Percentiles rank a stretch among this genome's conserved stretches.
These are phyloP conservation scores for Brevipalpus yothersi DNA, from an alignment of 1,140 invertebrate genomes.

Conservation along the genomic window DNA sequence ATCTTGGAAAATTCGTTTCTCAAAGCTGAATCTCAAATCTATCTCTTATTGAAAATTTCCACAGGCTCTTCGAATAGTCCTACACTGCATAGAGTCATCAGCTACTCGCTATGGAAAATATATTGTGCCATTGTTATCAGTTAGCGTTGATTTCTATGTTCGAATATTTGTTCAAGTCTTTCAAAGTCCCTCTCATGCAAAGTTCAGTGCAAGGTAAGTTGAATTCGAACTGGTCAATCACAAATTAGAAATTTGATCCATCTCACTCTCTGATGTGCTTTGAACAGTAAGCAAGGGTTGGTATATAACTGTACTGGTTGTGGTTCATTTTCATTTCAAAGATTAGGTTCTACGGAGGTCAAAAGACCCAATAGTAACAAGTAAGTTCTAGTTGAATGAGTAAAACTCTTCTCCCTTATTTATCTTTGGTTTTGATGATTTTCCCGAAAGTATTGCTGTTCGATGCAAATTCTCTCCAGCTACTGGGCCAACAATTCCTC, in stretches of 20 bases:
- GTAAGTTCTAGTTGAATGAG: neutral
- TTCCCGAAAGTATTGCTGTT: neutral
- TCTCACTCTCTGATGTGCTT: conserved; percentile 5
- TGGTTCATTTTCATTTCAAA: conserved; percentile 45
- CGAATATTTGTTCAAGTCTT: conserved; percentile 71
- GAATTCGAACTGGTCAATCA: neutral
- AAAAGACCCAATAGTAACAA: conserved; percentile 25
- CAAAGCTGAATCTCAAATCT: conserved; percentile 15
- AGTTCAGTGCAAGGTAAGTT: conserved; percentile 43
- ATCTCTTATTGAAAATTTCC: neutral
- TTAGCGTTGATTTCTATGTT: conserved; percentile 93
- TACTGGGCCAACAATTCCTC: conserved; percentile 33
- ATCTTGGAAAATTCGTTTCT: neutral
- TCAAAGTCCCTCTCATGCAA: conserved; percentile 51
- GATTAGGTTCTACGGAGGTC: conserved; percentile 21
- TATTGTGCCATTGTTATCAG: conserved; percentile 63
- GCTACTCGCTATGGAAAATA: conserved; percentile 79
- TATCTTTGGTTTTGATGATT: neutral
- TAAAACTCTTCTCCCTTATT: neutral
- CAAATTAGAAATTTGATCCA: no score
- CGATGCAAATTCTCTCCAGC: conserved; percentile 34
- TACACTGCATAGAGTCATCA: conserved; percentile 66
- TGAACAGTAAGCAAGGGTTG: conserved; percentile 47
- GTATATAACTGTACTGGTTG: conserved; percentile 73
- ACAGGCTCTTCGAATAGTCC: conserved; percentile 58